phyloP scores from a whole-genome alignment of 2,888 invertebrate species.

The Alloplasta piceator region DNA sequence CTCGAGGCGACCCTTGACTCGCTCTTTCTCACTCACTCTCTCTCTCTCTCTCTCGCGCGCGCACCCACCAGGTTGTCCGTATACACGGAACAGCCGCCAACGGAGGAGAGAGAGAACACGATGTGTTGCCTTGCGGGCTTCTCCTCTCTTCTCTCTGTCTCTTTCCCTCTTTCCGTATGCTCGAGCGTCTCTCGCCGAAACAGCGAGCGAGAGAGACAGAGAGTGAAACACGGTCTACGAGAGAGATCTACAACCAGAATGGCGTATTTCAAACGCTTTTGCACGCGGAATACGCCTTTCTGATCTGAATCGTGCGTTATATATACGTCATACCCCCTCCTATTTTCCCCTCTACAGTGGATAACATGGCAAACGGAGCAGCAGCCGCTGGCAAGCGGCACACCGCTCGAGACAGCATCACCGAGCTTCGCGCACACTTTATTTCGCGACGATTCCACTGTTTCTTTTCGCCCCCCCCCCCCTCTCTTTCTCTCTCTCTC shows the following conservation, averaged over 20 bases:
- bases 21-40: slow-evolving; percentile 8
- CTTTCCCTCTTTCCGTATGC: too few species aligned
- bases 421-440: slow-evolving; percentile 45
- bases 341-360: slow-evolving; percentile 43
- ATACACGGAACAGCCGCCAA: slow-evolving; percentile 57
- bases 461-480: slow-evolving; percentile 1
- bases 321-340: slow-evolving; percentile 31
- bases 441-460: slow-evolving; percentile 16
- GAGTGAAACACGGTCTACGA: slow-evolving; percentile 14
- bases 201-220: slow-evolving; percentile 41
- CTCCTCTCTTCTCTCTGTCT: too few species aligned
- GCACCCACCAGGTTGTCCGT: slow-evolving; percentile 64
- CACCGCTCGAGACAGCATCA: slow-evolving; percentile 56
- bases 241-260: too few species aligned
- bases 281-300: too few species aligned
- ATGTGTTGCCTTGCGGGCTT: slow-evolving; percentile 62
- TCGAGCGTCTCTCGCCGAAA: slow-evolving; percentile 14
- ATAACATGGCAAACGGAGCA: slow-evolving; percentile 66
- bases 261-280: too few species aligned
- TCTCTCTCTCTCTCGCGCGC: slow-evolving; percentile 52
- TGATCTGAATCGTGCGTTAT: too few species aligned
- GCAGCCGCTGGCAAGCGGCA: slow-evolving; percentile 44
- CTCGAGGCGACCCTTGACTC: slow-evolving; percentile 64
- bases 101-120: slow-evolving; percentile 65
- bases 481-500: slow-evolving; percentile 23